Base-by-base conservation (phyloP, 2,888 invertebrate genomes). In the Atherix ibis region DNA sequence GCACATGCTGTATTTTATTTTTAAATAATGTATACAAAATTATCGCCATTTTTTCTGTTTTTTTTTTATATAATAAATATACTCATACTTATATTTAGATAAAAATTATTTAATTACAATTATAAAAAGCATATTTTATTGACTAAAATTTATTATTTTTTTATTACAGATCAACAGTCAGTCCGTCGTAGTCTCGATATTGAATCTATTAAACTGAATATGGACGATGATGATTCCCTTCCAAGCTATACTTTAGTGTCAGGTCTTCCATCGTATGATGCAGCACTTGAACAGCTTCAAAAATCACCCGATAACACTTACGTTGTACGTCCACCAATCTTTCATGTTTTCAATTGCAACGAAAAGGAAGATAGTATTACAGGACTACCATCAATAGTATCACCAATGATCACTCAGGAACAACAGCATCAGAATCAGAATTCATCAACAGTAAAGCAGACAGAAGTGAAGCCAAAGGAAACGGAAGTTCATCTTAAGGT, bases 201-300 rank as follows among this genome's bases (percentile, higher is more conserved):
- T n/a, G 59, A 59, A 46, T 51, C 54, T 24, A 42, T 51, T 30
- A 59, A 60, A 45, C 31, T 58, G 17, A 53, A 53, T 28, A 46
- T 51, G 31, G 53, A 56, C 33, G 50, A 62, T n/a, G 54, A 60
- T 27, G 71, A 70, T 46, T 67, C 68, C 9, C 57, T 73, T 40
- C 73, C 73, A 19, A 70, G 68, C 46, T 73, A 73, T 50, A 71
- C 72, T 8, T 55, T 72, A 32, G 73, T 71, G 27, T 72, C 73
- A 15, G 73, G 73, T 10, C 50, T 73, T 34, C 73, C 73, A 15
- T 66, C 65, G 30, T 73, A 73, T 52, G 71, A 71, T 37, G 71
- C 72, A 43, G 73, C 73, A 3, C 46, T 73, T 47, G 66, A 70
- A 49, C 63, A 71, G 49, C 53, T 72, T 34, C 62, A 65, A 34